Percentiles rank a stretch among this genome's conserved stretches.
Evolutionary conservation across 1,140 invertebrate genomes (phyloP).

Genomic region (Lamellibrachia luymesi): DNA sequence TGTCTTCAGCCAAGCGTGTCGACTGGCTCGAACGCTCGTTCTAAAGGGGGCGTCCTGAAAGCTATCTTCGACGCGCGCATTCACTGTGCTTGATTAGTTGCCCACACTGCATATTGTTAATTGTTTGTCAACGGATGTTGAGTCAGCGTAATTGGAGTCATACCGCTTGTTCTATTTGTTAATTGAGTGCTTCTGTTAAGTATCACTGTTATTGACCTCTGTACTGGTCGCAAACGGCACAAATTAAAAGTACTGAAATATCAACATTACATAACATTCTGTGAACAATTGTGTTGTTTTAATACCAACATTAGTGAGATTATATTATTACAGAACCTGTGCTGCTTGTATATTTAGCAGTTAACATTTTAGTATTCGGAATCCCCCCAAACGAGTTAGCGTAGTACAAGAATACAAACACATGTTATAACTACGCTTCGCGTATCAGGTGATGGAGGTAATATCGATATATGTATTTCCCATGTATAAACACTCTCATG

Average conservation of each 20-base stretch:
- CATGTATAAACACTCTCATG: no score
- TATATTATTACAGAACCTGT: no score
- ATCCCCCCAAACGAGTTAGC: no score
- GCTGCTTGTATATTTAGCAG: no score
- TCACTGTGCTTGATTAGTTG: background rate
- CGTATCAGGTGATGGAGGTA: no score
- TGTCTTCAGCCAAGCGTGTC: background rate
- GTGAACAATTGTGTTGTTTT: no score
- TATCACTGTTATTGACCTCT: background rate
- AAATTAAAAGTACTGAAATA: background rate
- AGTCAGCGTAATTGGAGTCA: background rate
- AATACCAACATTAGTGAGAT: no score
- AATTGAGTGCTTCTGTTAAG: background rate
- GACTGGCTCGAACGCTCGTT: background rate
- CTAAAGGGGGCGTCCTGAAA: background rate
- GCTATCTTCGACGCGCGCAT: background rate
- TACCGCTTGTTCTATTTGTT: background rate
- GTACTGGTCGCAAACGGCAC: background rate
- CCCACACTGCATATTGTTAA: background rate
- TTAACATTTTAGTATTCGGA: no score
- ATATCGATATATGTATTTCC: no score
- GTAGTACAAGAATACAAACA: no score
- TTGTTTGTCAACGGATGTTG: background rate
- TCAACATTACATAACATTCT: no score
- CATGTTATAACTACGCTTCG: no score